A percentile compares a stretch with the other conserved stretches of the same genome.
These are phyloP conservation scores for Triplophysa tibetana DNA, from an alignment of 2,113 vertebrate species.

Conservation along the genomic window DNA sequence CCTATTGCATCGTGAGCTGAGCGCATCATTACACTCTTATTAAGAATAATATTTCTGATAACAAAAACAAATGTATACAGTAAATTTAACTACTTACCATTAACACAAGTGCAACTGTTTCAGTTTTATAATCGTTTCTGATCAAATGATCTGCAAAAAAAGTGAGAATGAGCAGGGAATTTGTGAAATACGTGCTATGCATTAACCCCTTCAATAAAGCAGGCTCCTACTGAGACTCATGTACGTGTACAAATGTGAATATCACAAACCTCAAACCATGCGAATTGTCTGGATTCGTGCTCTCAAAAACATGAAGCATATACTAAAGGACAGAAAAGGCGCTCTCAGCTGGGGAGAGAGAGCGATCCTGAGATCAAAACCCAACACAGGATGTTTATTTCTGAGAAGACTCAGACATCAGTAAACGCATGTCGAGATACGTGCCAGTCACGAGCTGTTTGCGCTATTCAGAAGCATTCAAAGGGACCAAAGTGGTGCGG, in stretches of 20 bases:
- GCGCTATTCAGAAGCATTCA: slow-evolving; percentile 49
- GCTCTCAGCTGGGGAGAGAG: background rate
- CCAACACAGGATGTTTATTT: slow-evolving; percentile 33
- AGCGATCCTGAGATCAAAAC: slow-evolving; percentile 39
- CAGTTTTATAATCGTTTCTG: no score
- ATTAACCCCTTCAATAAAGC: slow-evolving; percentile 7
- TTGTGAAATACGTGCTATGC: background rate
- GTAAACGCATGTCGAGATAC: slow-evolving; percentile 26
- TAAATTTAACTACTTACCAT: no score
- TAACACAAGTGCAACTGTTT: no score
- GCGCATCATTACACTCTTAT: no score
- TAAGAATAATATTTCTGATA: no score
- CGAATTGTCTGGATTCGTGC: slow-evolving; percentile 4
- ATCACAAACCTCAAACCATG: background rate
- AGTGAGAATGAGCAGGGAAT: background rate
- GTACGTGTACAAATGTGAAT: slow-evolving; percentile 5
- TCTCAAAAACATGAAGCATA: slow-evolving; percentile 12
- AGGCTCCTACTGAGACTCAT: background rate
- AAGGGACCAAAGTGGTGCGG: slow-evolving; percentile 30
- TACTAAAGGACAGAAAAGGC: slow-evolving; percentile 13
- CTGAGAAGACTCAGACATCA: slow-evolving; percentile 34
- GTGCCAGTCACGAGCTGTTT: slow-evolving; percentile 40
- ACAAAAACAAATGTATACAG: no score
- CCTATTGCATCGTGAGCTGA: no score
- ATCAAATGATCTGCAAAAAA: background rate